Conservation (phyloP, 1,140 invertebrate genomes). For the Cydia amplana region DNA sequence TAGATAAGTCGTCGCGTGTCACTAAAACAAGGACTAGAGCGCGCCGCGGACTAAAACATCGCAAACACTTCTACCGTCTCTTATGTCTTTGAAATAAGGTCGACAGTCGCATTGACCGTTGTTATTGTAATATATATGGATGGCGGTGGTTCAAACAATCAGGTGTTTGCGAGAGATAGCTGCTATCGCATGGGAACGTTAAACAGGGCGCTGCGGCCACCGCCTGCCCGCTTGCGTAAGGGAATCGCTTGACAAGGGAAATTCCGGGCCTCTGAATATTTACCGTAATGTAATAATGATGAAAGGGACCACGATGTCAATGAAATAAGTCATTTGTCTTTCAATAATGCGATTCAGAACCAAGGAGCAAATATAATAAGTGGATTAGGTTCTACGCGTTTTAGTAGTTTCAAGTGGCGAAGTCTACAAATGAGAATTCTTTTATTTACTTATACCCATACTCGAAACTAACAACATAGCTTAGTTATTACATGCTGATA, state of each 20-base stretch:
- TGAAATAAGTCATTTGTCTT: background rate
- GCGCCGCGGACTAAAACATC: constrained; percentile 15
- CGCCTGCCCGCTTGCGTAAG: constrained; percentile 58
- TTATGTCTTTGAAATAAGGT: constrained; percentile 37
- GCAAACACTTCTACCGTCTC: background rate
- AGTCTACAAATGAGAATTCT: background rate
- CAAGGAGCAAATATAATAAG: constrained; percentile 9
- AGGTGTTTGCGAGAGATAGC: constrained; percentile 73
- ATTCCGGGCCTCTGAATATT: constrained; percentile 45
- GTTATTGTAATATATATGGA: constrained; percentile 33
- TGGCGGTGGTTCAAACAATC: constrained; percentile 67
- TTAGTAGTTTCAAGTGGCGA: background rate
- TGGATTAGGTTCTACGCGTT: background rate
- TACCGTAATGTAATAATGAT: background rate
- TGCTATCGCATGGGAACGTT: constrained; percentile 73
- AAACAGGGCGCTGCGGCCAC: constrained; percentile 68
- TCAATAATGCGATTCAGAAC: background rate
- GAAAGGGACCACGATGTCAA: background rate
- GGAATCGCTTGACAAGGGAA: constrained; percentile 51
- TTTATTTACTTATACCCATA: too few species aligned
- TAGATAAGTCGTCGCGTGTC: constrained; percentile 69
- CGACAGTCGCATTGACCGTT: constrained; percentile 30
- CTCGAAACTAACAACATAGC: too few species aligned
- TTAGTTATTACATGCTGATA: too few species aligned
- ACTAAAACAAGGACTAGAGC: constrained; percentile 40